Evolutionary conservation across 2,888 invertebrate genomes (phyloP), one percentile per base, ranked within the genome.

Genomic region (Tipula confusa): DNA sequence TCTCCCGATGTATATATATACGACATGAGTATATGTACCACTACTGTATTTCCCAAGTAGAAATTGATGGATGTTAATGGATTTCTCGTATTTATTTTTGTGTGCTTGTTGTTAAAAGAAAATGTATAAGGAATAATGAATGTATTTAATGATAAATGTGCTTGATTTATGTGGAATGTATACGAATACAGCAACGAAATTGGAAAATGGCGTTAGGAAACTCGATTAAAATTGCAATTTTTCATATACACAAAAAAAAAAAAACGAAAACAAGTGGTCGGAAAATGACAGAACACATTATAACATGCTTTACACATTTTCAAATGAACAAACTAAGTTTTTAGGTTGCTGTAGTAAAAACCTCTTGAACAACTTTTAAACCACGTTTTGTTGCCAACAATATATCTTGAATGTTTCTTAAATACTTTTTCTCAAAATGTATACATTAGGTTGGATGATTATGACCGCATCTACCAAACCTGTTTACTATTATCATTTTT

Each of bases 71-170:
- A 64, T 64, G 64, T 24, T 64, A 64, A 64, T 64, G 64, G 64
- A 64, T 64, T 64, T 64, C 24, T 64, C 64, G 64, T 24, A 24
- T 64, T 24, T 18, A 24, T 64, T 64, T 24, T 6, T 24, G 64
- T 64, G 24, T 24, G 64, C 24, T 64, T 13, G 13, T 2, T 64
- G 64, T 64, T 64, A 13, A 64, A 64, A 64, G 24, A 24, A 64
- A 64, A 64, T 64, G 64, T 64, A 24, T 64, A 64, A 64, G 64
- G 64, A 64, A 64, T 64, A 64, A 64, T 64, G 64, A 64, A 64
- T 64, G 64, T 64, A 64, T 64, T 64, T 64, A 64, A 64, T 64
- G 64, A 64, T 64, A 64, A 64, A 64, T 64, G 64, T 64, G 64
- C 24, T 64, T 64, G 64, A 64, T 64, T 64, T 64, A 64, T 64